A percentile compares a stretch with the other conserved stretches of the same genome.
These are phyloP conservation scores for Drosophila triauraria DNA, from an alignment of 1,140 invertebrate species.

Conservation along the genomic window DNA sequence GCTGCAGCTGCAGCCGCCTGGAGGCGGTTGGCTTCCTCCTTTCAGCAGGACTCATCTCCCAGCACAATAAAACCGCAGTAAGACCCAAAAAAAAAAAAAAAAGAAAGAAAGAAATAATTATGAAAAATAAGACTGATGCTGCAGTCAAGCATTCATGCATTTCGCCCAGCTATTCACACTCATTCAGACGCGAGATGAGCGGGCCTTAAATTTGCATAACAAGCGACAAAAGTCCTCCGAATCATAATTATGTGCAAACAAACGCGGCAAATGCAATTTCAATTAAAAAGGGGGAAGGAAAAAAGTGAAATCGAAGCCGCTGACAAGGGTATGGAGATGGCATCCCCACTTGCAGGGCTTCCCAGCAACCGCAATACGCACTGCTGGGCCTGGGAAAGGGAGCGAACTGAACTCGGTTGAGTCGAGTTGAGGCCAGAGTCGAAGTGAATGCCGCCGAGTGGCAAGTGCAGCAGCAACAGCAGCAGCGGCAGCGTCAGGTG, in stretches of 20 bases:
- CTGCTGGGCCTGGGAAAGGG: slow-evolving; percentile 41
- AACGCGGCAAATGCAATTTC: slow-evolving; percentile 77
- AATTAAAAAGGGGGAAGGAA: slow-evolving; percentile 67
- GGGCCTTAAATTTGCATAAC: slow-evolving; percentile 58
- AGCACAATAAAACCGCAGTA: slow-evolving; percentile 41
- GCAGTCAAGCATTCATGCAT: slow-evolving; percentile 26
- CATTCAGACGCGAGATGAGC: slow-evolving; percentile 27
- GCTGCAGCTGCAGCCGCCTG: slow-evolving; percentile 17
- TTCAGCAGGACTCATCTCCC: slow-evolving; percentile 19
- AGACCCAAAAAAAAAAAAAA: background rate
- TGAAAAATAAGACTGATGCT: slow-evolving; percentile 22
- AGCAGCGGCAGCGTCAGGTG: slow-evolving; percentile 45
- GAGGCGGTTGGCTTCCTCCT: slow-evolving; percentile 40
- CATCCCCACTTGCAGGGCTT: slow-evolving; percentile 60
- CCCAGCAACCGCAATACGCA: slow-evolving; percentile 29
- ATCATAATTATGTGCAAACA: slow-evolving; percentile 77
- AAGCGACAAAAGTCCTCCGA: slow-evolving; percentile 58
- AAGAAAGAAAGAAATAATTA: slow-evolving; percentile 8
- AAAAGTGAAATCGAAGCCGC: slow-evolving; percentile 79
- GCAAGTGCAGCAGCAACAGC: slow-evolving; percentile 57
- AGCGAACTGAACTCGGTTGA: slow-evolving; percentile 11
- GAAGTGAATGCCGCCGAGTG: slow-evolving; percentile 49
- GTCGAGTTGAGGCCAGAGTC: slow-evolving; percentile 6
- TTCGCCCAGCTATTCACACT: slow-evolving; percentile 31
- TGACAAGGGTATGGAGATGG: slow-evolving; percentile 27